These are phyloP conservation scores for Drosophila malerkotliana DNA, from an alignment of 1,140 invertebrate genomes.

Conservation along the genomic window DNA sequence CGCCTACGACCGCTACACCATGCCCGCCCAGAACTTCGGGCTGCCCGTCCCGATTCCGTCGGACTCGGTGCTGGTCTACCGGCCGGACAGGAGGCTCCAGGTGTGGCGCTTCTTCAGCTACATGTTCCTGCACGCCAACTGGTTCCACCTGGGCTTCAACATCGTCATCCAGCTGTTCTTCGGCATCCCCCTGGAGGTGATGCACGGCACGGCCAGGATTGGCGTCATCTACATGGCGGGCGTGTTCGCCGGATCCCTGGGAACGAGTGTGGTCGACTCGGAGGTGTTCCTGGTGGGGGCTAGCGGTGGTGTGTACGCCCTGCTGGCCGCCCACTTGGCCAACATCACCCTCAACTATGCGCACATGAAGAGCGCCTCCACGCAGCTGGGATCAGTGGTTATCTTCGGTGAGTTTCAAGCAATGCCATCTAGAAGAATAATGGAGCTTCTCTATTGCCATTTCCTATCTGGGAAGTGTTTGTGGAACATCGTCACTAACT, in stretches of 20 bases:
- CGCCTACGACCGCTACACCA: conserved; percentile 89
- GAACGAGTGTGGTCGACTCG: conserved; percentile 96
- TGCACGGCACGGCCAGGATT: conserved; percentile 95
- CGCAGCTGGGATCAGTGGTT: conserved; percentile 94
- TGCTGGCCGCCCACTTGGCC: conserved; percentile 96
- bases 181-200: conserved; percentile 97
- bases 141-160: conserved; percentile 98
- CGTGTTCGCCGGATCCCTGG: conserved; percentile 95
- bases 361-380: conserved; percentile 97
- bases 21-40: conserved; percentile 86
- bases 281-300: conserved; percentile 97
- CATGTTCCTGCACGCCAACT: conserved; percentile 98
- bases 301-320: conserved; percentile 96
- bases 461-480: not conserved
- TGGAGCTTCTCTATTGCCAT: not conserved
- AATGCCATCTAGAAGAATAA: not conserved
- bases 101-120: conserved; percentile 98
- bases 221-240: conserved; percentile 96
- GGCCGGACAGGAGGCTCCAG: conserved; percentile 95
- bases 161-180: conserved; percentile 95
- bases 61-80: conserved; percentile 96
- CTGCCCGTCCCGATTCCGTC: conserved; percentile 93
- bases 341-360: conserved; percentile 98
- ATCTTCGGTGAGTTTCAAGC: conserved; percentile 91
- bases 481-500: conserved; percentile 18